A percentile compares a stretch with the other conserved stretches of the same genome.
phyloP scores from a whole-genome alignment of 2,888 invertebrate species.

The Drosophila algonquin region DNA sequence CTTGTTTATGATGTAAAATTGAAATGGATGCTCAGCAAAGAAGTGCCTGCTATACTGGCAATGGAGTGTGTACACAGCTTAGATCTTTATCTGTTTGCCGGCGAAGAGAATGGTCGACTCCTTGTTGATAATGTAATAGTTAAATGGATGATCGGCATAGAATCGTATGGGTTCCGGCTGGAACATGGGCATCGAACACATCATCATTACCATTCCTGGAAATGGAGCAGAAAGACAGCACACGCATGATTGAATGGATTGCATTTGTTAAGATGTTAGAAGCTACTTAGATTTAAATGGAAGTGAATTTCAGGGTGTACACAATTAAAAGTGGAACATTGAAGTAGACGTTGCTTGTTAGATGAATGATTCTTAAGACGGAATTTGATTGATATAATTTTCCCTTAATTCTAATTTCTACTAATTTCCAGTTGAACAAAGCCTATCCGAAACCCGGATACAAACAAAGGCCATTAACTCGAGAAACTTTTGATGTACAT shows the following conservation, averaged over 20 bases:
- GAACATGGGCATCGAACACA: constrained; percentile 1
- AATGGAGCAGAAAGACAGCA: neutral
- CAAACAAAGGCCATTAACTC: neutral
- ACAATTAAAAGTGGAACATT: neutral
- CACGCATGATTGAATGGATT: constrained; percentile 9
- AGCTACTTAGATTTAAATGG: neutral
- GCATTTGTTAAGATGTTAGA: neutral
- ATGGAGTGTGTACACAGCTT: neutral
- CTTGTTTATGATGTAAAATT: constrained; percentile 40
- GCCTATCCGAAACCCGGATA: neutral
- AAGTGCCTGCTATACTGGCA: constrained; percentile 12
- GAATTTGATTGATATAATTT: too few relatives aligned
- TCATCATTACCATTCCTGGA: constrained; percentile 24
- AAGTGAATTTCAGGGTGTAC: neutral
- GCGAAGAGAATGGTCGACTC: constrained; percentile 40
- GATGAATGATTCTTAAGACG: neutral
- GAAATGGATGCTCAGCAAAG: constrained; percentile 51
- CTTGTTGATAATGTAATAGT: constrained; percentile 39
- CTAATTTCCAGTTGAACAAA: neutral
- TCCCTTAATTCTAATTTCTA: too few relatives aligned
- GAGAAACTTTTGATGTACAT: neutral
- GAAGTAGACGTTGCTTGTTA: too few relatives aligned
- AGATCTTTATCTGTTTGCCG: constrained; percentile 30
- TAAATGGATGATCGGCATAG: constrained; percentile 54
- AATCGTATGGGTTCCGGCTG: constrained; percentile 39